Evolutionary conservation across 1,140 invertebrate species (phyloP).

Genomic region (Acromyrmex charruanus): DNA sequence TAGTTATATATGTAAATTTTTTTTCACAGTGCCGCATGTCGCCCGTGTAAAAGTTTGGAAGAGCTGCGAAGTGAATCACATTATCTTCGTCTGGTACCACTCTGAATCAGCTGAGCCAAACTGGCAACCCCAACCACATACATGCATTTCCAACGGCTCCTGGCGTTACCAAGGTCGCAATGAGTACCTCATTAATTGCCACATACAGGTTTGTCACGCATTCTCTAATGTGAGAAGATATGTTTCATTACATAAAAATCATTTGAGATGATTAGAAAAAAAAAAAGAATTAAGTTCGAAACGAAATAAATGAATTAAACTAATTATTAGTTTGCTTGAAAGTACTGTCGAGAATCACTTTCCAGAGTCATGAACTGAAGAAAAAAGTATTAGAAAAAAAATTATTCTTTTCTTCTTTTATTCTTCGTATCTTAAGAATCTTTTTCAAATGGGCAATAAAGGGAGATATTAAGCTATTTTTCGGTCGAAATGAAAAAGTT

Average conservation of each 20-base stretch:
- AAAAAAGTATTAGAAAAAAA: not conserved
- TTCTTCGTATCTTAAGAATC: too few relatives aligned
- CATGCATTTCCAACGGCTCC: slow-evolving; percentile 86
- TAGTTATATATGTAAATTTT: not conserved
- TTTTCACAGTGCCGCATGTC: slow-evolving; percentile 87
- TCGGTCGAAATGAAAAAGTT: too few relatives aligned
- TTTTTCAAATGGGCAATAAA: too few relatives aligned
- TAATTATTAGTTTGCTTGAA: not conserved
- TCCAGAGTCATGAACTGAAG: not conserved
- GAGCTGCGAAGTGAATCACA: slow-evolving; percentile 90
- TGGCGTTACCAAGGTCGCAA: slow-evolving; percentile 92
- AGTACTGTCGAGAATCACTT: not conserved
- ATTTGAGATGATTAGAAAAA: not conserved
- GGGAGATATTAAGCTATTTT: too few relatives aligned
- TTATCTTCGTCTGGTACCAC: slow-evolving; percentile 95
- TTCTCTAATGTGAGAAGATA: not conserved
- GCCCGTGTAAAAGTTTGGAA: slow-evolving; percentile 90
- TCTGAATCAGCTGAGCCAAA: slow-evolving; percentile 90
- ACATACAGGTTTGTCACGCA: slow-evolving; percentile 88
- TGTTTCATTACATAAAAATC: not conserved
- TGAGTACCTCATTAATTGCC: slow-evolving; percentile 92
- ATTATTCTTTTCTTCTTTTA: too few relatives aligned
- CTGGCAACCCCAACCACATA: slow-evolving; percentile 90
- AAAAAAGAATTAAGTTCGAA: not conserved
- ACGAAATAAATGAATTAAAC: not conserved